phyloP scores from a whole-genome alignment of 2,113 vertebrate species.

The Ptychochromis oligacanthus region DNA sequence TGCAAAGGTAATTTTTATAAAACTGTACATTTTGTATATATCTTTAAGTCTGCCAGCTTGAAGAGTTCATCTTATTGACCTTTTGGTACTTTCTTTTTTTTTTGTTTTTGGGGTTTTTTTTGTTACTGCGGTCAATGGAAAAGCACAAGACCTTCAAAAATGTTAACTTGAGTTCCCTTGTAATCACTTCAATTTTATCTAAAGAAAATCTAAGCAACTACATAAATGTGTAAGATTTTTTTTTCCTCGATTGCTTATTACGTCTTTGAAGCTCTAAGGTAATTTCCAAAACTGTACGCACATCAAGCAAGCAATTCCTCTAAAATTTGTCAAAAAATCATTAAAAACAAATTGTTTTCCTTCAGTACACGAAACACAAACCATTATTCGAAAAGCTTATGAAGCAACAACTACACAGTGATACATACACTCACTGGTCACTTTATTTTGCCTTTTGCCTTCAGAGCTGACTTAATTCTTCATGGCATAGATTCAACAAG shows the following conservation, averaged over 20 bases:
- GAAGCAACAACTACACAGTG: background rate
- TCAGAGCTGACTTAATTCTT: too few species aligned
- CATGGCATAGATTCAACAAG: too few species aligned
- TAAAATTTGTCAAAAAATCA: background rate
- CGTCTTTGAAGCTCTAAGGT: too few species aligned
- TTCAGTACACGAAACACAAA: background rate
- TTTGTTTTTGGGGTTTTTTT: background rate
- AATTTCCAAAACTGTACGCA: too few species aligned
- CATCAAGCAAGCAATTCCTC: background rate
- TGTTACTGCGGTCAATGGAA: background rate
- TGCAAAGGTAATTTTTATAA: background rate
- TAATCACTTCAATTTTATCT: background rate
- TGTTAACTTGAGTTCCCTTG: background rate
- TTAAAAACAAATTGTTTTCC: background rate
- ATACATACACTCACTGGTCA: background rate
- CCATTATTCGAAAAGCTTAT: fast-evolving
- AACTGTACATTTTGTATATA: too few species aligned
- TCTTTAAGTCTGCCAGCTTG: too few species aligned
- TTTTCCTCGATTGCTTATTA: background rate
- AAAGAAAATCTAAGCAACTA: background rate
- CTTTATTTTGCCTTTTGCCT: background rate
- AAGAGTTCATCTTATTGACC: too few species aligned
- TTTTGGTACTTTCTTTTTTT: too few species aligned
- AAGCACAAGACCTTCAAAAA: background rate
- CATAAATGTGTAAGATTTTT: too few species aligned